phyloP scores from a whole-genome alignment of 2,888 invertebrate species.

The Folsomia candida region DNA sequence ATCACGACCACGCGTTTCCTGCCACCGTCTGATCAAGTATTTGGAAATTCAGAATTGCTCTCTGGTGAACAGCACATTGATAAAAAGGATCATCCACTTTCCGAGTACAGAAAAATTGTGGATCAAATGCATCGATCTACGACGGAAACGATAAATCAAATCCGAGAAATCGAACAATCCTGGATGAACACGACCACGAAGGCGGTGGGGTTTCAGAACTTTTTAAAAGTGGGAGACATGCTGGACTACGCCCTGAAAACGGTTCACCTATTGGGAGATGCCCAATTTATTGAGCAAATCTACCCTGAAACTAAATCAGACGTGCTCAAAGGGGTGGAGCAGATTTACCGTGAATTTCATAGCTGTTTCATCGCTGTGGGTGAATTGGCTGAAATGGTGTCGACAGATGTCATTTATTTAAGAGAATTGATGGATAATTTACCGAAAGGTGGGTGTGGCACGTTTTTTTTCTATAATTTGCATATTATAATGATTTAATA shows the following conservation, averaged over 20 bases:
- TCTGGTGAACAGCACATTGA: not conserved
- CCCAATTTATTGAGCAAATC: slow-evolving; percentile 20
- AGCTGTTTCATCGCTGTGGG: slow-evolving; percentile 19
- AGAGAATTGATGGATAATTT: slow-evolving; percentile 25
- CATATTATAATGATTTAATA: no score
- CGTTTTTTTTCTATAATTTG: not conserved
- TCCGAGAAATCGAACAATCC: slow-evolving; percentile 17
- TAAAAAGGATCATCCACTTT: not conserved
- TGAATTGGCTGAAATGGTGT: slow-evolving; percentile 15
- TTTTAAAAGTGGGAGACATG: not conserved
- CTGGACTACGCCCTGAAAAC: slow-evolving; percentile 30
- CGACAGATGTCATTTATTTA: slow-evolving; percentile 29
- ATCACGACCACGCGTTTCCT: no score
- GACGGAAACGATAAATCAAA: not conserved
- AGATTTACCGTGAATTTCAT: slow-evolving; percentile 23
- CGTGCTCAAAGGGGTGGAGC: slow-evolving; percentile 22
- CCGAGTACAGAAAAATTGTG: not conserved
- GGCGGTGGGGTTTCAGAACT: not conserved
- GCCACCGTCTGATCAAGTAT: not conserved
- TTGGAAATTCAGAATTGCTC: not conserved
- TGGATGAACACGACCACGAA: slow-evolving; percentile 23
- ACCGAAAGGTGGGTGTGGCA: slow-evolving; percentile 14
- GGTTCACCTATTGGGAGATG: slow-evolving; percentile 17
- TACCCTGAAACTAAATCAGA: slow-evolving; percentile 25
- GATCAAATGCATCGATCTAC: slow-evolving; percentile 8